Evolutionary conservation across 2,888 invertebrate genomes (phyloP).

Genomic region (Brachypalpus laphriformis): DNA sequence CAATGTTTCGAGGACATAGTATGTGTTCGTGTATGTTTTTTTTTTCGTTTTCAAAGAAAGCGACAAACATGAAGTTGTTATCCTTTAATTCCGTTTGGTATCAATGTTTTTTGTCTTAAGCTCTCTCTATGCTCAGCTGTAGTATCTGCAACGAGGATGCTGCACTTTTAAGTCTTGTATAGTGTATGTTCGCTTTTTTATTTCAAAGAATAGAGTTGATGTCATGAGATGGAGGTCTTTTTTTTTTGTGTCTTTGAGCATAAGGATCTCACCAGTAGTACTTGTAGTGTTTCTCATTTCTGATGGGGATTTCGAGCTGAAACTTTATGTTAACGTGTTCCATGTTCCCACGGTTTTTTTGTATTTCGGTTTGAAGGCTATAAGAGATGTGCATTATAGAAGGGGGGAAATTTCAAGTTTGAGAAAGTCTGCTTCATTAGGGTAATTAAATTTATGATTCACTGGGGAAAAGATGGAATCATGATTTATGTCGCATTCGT

Average conservation of each 20-base stretch:
- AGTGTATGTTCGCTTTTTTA: slow-evolving; percentile 5
- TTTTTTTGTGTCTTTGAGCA: not conserved
- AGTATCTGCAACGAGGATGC: not conserved
- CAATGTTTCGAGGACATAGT: slow-evolving; percentile 32
- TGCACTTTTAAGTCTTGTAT: slow-evolving; percentile 10
- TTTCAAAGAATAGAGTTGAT: slow-evolving; percentile 9
- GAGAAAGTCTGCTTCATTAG: not conserved
- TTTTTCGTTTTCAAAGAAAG: slow-evolving; percentile 37
- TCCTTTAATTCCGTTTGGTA: slow-evolving; percentile 72
- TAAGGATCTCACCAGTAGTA: not conserved
- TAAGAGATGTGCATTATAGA: not conserved
- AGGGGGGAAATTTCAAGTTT: not conserved
- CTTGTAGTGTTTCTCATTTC: slow-evolving; percentile 3
- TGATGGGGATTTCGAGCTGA: slow-evolving; percentile 2
- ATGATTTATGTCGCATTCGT: not conserved
- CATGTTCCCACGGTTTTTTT: slow-evolving; percentile 12
- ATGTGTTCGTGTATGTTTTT: not conserved
- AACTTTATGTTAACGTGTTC: slow-evolving; percentile 34
- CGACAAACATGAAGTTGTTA: slow-evolving; percentile 68
- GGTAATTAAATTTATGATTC: slow-evolving; percentile 8
- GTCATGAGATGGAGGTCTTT: not conserved
- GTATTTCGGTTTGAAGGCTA: not conserved
- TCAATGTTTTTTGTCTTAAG: slow-evolving; percentile 60
- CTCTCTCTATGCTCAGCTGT: not conserved
- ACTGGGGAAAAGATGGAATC: not conserved